These are phyloP conservation scores for Periophthalmus magnuspinnatus DNA, from an alignment of 2,797 vertebrate species.

Conservation along the genomic window DNA sequence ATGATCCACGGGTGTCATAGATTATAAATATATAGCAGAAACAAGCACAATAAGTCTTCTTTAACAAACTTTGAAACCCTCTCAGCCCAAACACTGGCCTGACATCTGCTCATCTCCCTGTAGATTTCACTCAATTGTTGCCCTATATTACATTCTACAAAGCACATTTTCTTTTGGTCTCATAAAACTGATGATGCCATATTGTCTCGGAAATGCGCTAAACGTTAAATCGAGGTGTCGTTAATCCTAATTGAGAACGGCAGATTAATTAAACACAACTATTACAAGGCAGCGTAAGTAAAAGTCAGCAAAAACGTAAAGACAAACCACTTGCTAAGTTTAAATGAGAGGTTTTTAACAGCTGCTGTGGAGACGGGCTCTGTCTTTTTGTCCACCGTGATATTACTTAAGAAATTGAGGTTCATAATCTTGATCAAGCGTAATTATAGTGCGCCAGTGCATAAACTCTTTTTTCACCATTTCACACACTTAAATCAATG, in stretches of 20 bases:
- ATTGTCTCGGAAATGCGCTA: neutral
- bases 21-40: too few relatives aligned
- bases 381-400: constrained; percentile 5
- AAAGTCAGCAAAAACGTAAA: constrained; percentile 17
- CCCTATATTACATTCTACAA: neutral
- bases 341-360: constrained; percentile 4
- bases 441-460: constrained; percentile 18
- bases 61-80: constrained; percentile 27
- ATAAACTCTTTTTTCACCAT: constrained; percentile 12
- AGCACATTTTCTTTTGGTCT: neutral
- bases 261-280: constrained; percentile 7
- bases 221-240: neutral
- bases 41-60: too few relatives aligned
- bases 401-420: neutral
- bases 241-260: constrained; percentile 9
- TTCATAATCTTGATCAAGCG: constrained; percentile 21
- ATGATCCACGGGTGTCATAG: too few relatives aligned
- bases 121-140: constrained; percentile 1
- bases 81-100: constrained; percentile 16
- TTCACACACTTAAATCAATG: constrained; percentile 19
- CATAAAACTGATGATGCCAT: constrained; percentile 1
- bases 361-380: neutral
- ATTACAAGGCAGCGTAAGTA: neutral
- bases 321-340: neutral
- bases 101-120: constrained; percentile 24